Evolutionary conservation across 2,797 vertebrate genomes (phyloP), one percentile per base, ranked within the genome.

Genomic region (Gadopsis marmoratus): DNA sequence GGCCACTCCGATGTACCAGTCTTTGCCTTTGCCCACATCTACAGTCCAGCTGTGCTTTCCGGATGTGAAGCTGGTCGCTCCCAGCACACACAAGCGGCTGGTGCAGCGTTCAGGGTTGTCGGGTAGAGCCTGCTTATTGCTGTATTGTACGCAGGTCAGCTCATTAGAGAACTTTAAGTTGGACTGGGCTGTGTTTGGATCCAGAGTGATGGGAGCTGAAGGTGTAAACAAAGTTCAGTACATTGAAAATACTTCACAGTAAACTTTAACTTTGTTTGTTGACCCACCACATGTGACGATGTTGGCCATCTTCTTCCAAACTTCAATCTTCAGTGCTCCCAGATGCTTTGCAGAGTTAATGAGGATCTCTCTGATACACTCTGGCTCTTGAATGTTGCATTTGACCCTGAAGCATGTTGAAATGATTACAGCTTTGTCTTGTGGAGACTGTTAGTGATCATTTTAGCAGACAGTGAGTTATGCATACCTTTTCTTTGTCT

Each of bases 41-140:
- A 94, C 80, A 0, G 91, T 90, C 94, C 95, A 95, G 81, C 81
- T 81, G 88, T 94, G 93, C 74, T 92, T 94, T 39, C 92, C 94
- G 14, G 89, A 92, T 14, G 41, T 86, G 68, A 93, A 94, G 53
- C 92, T 84, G 0, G 47, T 66, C 0, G 88, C 83, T 56, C 86
- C 94, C 23, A 95, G 82, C 41, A 92, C 94, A 2, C 92, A 90
- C 64, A 94, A n/a, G 0, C 90, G 82, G 62, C 21, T 91, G 31
- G 48, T 86, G 61, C 90, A 93, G 50, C 94, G 91, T 31, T 93
- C 93, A 0, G 87, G 89, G 80, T 95, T 95, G 79, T 94, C 82
- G 0, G 94, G 93, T 3, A 92, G 43, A 13, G 12, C 2, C 65
- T 69, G 81, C 59, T 89, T 91, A 0, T 60, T 79, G 83, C 85